Evolutionary conservation across 2,113 vertebrate species (phyloP).

Genomic region (rat (Rattus norvegicus)): GRCr8 NC_086022.1:118006501-118007000

Average conservation of each 20-base stretch:
- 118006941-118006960: not conserved
- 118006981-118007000: not conserved
- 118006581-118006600: not conserved
- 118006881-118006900: slow-evolving; percentile 25
- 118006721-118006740: not conserved
- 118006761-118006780: slow-evolving; percentile 13
- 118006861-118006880: slow-evolving; percentile 10
- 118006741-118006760: not conserved
- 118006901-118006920: slow-evolving; percentile 36
- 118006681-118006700: not conserved
- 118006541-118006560: not conserved
- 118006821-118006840: not conserved
- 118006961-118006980: not conserved
- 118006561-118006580: not conserved
- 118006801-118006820: too few relatives aligned
- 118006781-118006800: not conserved
- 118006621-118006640: not conserved
- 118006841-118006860: not conserved
- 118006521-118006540: not conserved
- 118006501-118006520: not conserved
- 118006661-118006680: slow-evolving; percentile 23
- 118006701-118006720: not conserved
- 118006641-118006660: not conserved
- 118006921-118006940: slow-evolving; percentile 30
- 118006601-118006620: not conserved